Base-by-base conservation (phyloP, 2,888 invertebrate species). In the Latheticus oryzae region DNA sequence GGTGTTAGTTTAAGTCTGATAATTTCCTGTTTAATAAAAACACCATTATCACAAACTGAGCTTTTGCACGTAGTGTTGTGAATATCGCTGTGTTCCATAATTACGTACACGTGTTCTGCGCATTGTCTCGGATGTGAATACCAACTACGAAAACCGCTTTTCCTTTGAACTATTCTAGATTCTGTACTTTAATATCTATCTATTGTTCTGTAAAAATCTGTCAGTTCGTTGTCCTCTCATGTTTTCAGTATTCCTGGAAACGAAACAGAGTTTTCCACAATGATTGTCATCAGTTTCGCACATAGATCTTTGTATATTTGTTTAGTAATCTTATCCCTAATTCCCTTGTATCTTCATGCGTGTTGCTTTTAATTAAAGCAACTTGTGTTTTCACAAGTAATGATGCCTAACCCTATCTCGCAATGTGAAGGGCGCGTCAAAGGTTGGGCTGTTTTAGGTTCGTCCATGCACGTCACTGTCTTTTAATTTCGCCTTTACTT, bases 101-200 rank as follows among this genome's bases (percentile, higher is more conserved):
- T 71, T 71, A 70, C 68, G 60, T 67, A 68, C 69, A 71, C 70
- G 71, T 70, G 71, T 68, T 70, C 65, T 64, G 69, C 64, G 60
- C 63, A 68, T 65, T 65, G 68, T 64, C 61, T 60, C 63, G 53
- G 58, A 8, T n/a, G 42, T 52, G 71, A 71, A 71, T 71, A 68
- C 67, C 62, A 68, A 70, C 51, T 51, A 38, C 30, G 45, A 17
- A 15, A 37, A 15, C 9, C 28, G 23, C 23, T 54, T 24, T 37
- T 19, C 26, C 30, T 45, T 43, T 47, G 15, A 28, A 28, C 13
- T 30, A 13, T 47, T 28, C 28, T 16, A n/a, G n/a, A n/a, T n/a
- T n/a, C n/a, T n/a, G n/a, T n/a, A n/a, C n/a, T n/a, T n/a, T n/a
- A n/a, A n/a, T n/a, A n/a, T n/a, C n/a, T n/a, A n/a, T n/a, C n/a